These are phyloP conservation scores for Dioctria rufipes DNA, from an alignment of 2,888 invertebrate genomes.

Conservation along the genomic window DNA sequence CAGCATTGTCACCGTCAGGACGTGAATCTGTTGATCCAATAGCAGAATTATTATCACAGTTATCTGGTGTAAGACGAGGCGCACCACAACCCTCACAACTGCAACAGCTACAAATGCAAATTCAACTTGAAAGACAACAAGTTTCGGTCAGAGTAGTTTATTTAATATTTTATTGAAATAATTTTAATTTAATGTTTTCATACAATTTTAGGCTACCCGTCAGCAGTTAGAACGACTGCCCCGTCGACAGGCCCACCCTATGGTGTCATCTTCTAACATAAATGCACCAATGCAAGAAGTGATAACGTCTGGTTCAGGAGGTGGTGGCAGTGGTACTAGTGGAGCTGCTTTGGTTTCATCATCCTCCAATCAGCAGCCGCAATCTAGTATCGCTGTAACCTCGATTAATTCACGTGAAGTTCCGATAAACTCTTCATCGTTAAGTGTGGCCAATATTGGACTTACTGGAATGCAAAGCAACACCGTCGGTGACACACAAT, in stretches of 20 bases:
- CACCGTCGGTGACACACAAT: constrained; percentile 64
- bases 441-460: constrained; percentile 64
- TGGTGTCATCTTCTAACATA: constrained; percentile 75
- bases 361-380: constrained; percentile 67
- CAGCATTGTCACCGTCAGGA: constrained; percentile 87
- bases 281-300: constrained; percentile 73
- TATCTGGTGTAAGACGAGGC: constrained; percentile 89
- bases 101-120: constrained; percentile 96
- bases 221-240: constrained; percentile 93
- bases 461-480: constrained; percentile 60
- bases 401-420: constrained; percentile 70
- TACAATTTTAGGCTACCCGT: constrained; percentile 78
- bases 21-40: constrained; percentile 97
- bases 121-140: constrained; percentile 92
- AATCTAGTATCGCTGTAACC: constrained; percentile 68
- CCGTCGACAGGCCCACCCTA: constrained; percentile 82
- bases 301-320: constrained; percentile 70
- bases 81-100: constrained; percentile 82
- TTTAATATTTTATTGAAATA: not conserved
- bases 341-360: constrained; percentile 63
- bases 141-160: constrained; percentile 74
- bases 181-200: not conserved
- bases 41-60: constrained; percentile 94
- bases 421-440: constrained; percentile 64
- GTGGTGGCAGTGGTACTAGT: constrained; percentile 61